Base-by-base conservation (phyloP, 1,140 invertebrate genomes). In the Vanessa atalanta region DNA sequence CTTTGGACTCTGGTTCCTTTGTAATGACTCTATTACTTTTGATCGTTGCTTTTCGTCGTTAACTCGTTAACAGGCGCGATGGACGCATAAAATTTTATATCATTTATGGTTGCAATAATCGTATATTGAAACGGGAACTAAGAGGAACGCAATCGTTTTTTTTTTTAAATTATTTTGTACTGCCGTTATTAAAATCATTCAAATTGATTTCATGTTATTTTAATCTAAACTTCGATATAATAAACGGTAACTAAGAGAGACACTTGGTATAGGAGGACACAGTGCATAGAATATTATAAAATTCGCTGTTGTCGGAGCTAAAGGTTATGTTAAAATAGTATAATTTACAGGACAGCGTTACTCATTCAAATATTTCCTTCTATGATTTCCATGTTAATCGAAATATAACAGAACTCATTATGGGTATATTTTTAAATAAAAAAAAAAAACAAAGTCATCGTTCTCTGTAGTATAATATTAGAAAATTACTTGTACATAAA, bases 31-130 rank as follows among this genome's bases (percentile, higher is more conserved):
- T 63, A 47, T 67, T 55, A 67, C 48, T 43, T 50, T 20, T 51
- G 13, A 16, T 50, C 65, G 47, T 43, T 67, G 43, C 65, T 53
- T 43, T 67, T 71, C 20, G 48, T 65, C 61, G 61, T 71, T 55
- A 65, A 53, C 47, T 66, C 65, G 65, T 65, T 71, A 65, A 65
- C 70, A 71, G 61, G 43, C 61, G 55, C 67, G 43, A 64, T 71
- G 69, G 48, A 11, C 37, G 15, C 60, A 71, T 71, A 51, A 71
- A 71, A 61, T 71, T 71, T 71, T 71, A 71, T 47, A 65, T 53
- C 61, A 64, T 53, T 71, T 65, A 65, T 53, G 23, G 63, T 4
- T 43, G 47, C 61, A 71, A 71, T 71, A 71, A 65, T 65, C 70
- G 37, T 71, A 71, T 43, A 16, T 65, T 50, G 48, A 20, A 48